A percentile compares a stretch with the other conserved stretches of the same genome.
These are phyloP conservation scores for Campylomormyrus numenius DNA, from an alignment of 2,113 vertebrate genomes.

Conservation along the genomic window DNA sequence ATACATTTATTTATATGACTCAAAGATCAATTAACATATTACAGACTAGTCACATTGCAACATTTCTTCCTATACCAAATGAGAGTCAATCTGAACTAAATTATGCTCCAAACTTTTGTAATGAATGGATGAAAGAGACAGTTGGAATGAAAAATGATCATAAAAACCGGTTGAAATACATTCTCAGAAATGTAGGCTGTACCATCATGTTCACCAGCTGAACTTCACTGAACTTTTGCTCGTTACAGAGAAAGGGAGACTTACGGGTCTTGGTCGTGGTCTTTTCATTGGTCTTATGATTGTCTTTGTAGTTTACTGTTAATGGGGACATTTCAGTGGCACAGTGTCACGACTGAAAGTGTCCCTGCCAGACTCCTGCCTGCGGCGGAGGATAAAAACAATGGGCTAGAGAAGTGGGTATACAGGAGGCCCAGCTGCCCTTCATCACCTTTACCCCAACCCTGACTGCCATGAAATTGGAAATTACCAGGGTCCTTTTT, in stretches of 20 bases:
- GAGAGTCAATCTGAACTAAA: background rate
- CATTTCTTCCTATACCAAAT: background rate
- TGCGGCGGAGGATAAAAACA: slow-evolving; percentile 41
- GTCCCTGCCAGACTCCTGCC: slow-evolving; percentile 29
- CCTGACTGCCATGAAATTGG: slow-evolving; percentile 44
- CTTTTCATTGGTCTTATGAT: slow-evolving; percentile 10
- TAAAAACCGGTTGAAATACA: background rate
- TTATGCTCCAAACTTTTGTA: background rate
- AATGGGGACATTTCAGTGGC: slow-evolving; percentile 36
- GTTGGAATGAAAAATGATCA: background rate
- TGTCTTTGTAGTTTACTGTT: slow-evolving; percentile 37
- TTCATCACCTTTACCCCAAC: slow-evolving; percentile 25
- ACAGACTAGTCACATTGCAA: background rate
- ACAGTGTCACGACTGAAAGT: slow-evolving; percentile 23
- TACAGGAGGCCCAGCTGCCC: slow-evolving; percentile 27
- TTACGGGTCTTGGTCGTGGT: background rate
- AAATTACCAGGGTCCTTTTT: slow-evolving; percentile 38
- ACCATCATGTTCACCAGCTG: background rate
- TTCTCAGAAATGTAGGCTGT: background rate
- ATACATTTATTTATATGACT: background rate
- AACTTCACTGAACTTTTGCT: background rate
- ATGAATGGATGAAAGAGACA: background rate
- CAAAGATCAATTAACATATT: background rate
- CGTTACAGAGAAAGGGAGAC: background rate
- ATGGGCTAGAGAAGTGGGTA: slow-evolving; percentile 29